Evolutionary conservation across 2,113 vertebrate genomes (phyloP), one percentile per base, ranked within the genome.

Genomic region (Xerus inauris): DNA sequence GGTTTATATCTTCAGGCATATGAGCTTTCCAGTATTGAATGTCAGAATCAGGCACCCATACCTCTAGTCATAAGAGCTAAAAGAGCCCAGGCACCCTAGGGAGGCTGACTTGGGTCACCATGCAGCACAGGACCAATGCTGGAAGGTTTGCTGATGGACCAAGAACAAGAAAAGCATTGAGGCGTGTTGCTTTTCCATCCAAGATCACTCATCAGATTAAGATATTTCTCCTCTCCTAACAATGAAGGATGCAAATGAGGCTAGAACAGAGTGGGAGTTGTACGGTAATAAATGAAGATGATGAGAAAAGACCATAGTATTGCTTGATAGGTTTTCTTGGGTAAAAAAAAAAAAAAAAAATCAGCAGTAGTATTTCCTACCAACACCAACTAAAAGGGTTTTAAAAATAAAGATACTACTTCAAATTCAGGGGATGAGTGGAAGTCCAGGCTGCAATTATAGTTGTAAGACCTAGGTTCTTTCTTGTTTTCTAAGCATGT

Each of bases 21-120:
- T 26, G n/a, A 49, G 8, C 3, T 20, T 40, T 72, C 54, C 2
- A 65, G 7, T 30, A 1, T 12, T 6, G 9, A 67, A 45, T 12
- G 54, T 59, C 28, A 59, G 12, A n/a, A 28, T 54, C 35, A 42
- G 73, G 30, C 2, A 7, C 9, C 28, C 22, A 6, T 14, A 20
- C 45, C 8, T 26, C 11, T 4, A 12, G 9, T 38, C 8, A 14
- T 3, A 13, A 38, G 3, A 72, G 7, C 2, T 24, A 0, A 80
- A 76, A 88, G 24, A 82, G 3, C 16, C 17, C 26, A 19, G 28
- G 1, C 4, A 0, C 4, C 8, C 1, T 0, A 3, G 0, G 22
- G 6, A 30, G 28, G 12, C n/a, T 26, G 16, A 14, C 19, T 5
- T 71, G 16, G 67, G 42, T 13, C 13, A 16, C 1, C 47, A 22